Percentiles rank a stretch among this genome's conserved stretches.
Evolutionary conservation across 2,888 invertebrate species (phyloP).

Genomic region (Monopis laevigella): DNA sequence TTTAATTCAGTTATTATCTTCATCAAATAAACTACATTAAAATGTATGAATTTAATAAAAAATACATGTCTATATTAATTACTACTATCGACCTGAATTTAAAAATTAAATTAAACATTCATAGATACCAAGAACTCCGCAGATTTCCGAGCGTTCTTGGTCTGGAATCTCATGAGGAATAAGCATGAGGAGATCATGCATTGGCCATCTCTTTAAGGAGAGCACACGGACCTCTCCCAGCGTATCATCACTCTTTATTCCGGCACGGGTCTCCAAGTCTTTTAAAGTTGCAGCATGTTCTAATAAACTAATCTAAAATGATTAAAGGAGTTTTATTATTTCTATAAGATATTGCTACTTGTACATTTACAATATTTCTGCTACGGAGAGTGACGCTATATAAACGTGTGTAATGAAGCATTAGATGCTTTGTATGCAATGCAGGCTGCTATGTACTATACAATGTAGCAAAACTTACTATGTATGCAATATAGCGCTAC

Average conservation of each 20-base stretch:
- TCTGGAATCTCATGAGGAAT: constrained; percentile 23
- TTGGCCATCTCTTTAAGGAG: constrained; percentile 46
- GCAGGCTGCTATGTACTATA: too few relatives aligned
- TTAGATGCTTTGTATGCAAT: too few relatives aligned
- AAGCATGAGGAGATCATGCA: constrained; percentile 43
- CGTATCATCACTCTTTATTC: constrained; percentile 31
- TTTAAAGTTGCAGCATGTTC: constrained; percentile 40
- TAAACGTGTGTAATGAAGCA: too few relatives aligned
- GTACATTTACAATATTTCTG: too few relatives aligned
- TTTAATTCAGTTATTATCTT: too few relatives aligned
- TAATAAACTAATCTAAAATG: constrained; percentile 36
- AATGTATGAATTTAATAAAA: not conserved
- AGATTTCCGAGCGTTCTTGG: constrained; percentile 29
- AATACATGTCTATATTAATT: not conserved
- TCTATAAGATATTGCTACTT: too few relatives aligned
- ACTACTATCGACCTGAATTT: not conserved
- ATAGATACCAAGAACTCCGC: constrained; percentile 36
- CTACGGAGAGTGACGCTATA: too few relatives aligned
- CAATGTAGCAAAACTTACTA: too few relatives aligned
- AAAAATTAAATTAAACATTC: not conserved
- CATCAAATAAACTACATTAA: not conserved
- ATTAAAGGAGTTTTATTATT: not conserved
- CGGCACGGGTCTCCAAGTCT: constrained; percentile 39
- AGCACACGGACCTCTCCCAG: constrained; percentile 43
- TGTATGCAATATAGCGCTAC: too few relatives aligned